Conservation (phyloP, 1,140 invertebrate species). For the Orius insidiosus region DNA sequence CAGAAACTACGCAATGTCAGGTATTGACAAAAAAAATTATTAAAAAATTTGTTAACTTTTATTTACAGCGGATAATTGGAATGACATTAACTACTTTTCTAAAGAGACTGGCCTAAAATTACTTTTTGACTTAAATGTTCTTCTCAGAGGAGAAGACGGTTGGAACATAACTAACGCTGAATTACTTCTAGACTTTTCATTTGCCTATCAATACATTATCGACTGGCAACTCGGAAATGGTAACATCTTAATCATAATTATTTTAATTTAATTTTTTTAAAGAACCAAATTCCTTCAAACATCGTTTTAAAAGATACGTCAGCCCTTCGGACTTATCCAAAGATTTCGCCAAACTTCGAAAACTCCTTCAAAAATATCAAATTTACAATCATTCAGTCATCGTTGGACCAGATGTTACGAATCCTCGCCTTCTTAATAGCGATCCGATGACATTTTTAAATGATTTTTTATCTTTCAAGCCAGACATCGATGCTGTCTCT, state of each 20-base stretch:
- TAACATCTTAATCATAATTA: neutral
- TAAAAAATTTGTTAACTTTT: too few species aligned
- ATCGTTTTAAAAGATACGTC: slow-evolving; percentile 10
- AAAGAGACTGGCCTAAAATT: slow-evolving; percentile 10
- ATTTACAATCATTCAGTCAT: slow-evolving; percentile 11
- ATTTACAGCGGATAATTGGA: slow-evolving; percentile 14
- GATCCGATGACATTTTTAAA: neutral
- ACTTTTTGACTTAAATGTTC: slow-evolving; percentile 15
- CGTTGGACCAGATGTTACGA: slow-evolving; percentile 11
- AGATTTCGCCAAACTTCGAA: slow-evolving; percentile 7
- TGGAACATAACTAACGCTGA: slow-evolving; percentile 15
- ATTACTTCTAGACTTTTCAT: slow-evolving; percentile 13
- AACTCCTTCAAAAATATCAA: slow-evolving; percentile 5
- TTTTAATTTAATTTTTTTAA: slow-evolving; percentile 6
- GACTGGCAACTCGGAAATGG: slow-evolving; percentile 16
- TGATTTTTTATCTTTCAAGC: slow-evolving; percentile 1
- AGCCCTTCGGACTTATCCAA: slow-evolving; percentile 2
- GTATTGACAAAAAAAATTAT: too few species aligned
- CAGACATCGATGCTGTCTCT: slow-evolving; percentile 11
- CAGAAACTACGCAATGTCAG: too few species aligned
- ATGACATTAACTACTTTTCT: slow-evolving; percentile 12
- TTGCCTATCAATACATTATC: slow-evolving; percentile 11
- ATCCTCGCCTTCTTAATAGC: neutral
- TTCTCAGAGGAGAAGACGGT: slow-evolving; percentile 4
- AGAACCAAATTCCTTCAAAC: slow-evolving; percentile 14